Evolutionary conservation across 2,113 vertebrate genomes (phyloP), one percentile per base, ranked within the genome.

Genomic region (Diadophis punctatus): DNA sequence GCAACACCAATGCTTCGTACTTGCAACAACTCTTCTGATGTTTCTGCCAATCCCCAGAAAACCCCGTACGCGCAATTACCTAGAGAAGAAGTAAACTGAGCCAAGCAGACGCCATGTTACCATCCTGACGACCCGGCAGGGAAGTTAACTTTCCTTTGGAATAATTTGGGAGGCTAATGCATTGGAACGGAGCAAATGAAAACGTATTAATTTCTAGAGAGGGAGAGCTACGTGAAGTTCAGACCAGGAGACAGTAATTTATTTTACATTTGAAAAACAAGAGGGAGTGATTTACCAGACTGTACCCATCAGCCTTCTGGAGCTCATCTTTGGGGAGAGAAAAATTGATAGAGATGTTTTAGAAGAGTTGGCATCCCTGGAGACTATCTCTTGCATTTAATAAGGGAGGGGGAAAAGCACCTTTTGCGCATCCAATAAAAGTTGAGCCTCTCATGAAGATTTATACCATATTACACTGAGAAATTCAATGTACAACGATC

Each of bases 391-490:
- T 91, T 0, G 20, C 96, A 96, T 96, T 96, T 96, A 96, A 97
- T 97, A 97, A 96, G 95, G 16, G 27, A 12, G 55, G n/a, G 18
- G 22, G 90, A 96, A 95, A 96, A 97, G 95, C 93, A 96, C 94
- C 96, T 96, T 97, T 96, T 97, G 95, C 96, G 93, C 96, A 96
- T 94, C 95, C 95, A 97, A 96, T 97, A 96, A 96, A 96, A 97
- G 56, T 43, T 96, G 95, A 97, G 92, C 90, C 92, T 94, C 94
- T 97, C 96, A 95, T 93, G 96, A 95, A 97, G 95, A 97, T 96
- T 97, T 97, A 97, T 97, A 94, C 91, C 89, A 92, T 96, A 97
- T 96, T 97, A 96, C 93, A 95, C 39, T 43, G 87, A 95, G 95
- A 97, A 96, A 96, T 96, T 93, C 93, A 95, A 87, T 96, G 93